phyloP scores from a whole-genome alignment of 2,113 vertebrate genomes.

The Ceyx melanurus region DNA sequence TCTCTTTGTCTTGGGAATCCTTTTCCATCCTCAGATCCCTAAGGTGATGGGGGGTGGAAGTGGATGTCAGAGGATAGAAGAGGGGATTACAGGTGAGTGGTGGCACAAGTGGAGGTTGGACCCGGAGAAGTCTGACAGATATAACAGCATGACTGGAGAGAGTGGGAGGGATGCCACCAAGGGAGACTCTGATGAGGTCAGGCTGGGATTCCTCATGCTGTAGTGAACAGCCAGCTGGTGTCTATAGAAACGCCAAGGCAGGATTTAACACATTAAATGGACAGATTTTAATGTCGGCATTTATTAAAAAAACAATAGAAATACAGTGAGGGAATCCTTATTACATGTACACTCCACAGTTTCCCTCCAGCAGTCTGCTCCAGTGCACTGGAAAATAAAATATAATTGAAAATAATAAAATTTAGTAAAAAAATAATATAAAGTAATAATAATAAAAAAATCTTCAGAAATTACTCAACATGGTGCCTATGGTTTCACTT shows the following conservation, averaged over 20 bases:
- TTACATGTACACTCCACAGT: background rate
- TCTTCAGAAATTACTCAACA: background rate
- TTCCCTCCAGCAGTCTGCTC: background rate
- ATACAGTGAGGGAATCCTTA: background rate
- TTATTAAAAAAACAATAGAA: background rate
- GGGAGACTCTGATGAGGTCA: constrained; percentile 19
- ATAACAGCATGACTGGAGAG: background rate
- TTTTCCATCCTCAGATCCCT: background rate
- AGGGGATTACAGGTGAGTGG: background rate
- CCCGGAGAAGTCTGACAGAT: background rate
- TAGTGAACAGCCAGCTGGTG: background rate
- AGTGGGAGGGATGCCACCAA: background rate
- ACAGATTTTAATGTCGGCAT: background rate
- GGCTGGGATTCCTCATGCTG: constrained; percentile 14
- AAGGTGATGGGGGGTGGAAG: no score
- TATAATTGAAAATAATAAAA: background rate
- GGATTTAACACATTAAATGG: background rate
- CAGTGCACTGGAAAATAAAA: background rate
- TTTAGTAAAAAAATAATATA: background rate
- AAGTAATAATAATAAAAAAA: background rate
- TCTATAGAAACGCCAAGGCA: background rate
- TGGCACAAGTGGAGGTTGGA: background rate
- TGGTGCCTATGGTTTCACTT: background rate
- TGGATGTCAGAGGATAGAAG: background rate
- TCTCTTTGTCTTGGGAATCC: background rate